Evolutionary conservation across 1,140 invertebrate species (phyloP).

Genomic region (Drosophila carrolli): DNA sequence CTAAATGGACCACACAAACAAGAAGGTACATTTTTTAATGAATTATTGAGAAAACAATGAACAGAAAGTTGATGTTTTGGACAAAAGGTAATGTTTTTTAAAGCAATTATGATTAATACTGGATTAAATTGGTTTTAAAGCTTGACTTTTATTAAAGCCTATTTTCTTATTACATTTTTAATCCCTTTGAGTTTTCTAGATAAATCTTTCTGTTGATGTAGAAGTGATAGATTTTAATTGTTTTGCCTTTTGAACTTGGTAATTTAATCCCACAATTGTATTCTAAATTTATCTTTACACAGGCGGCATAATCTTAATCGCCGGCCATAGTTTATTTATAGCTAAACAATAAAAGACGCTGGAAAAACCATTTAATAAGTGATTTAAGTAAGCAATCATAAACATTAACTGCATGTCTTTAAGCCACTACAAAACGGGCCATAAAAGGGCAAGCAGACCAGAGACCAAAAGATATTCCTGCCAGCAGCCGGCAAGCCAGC

Average conservation of each 20-base stretch:
- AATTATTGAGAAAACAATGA: background rate
- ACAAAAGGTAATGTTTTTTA: no score
- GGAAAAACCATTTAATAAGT: conserved; percentile 62
- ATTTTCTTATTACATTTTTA: no score
- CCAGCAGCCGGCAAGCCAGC: conserved; percentile 13
- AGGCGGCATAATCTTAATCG: conserved; percentile 19
- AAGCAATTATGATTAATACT: no score
- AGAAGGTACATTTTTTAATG: background rate
- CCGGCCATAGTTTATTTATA: conserved; percentile 35
- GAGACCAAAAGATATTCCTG: conserved; percentile 10
- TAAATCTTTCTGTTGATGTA: background rate
- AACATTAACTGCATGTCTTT: conserved; percentile 64
- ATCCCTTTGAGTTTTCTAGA: no score
- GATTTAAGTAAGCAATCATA: conserved; percentile 71
- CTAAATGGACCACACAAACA: background rate
- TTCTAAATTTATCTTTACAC: background rate
- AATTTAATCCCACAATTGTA: conserved; percentile 6
- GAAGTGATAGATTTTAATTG: conserved; percentile 13
- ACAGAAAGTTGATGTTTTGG: background rate
- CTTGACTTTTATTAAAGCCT: no score
- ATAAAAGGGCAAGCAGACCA: conserved; percentile 54
- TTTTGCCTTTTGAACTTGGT: conserved; percentile 4
- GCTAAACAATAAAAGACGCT: conserved; percentile 39
- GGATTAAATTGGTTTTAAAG: no score
- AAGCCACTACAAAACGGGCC: conserved; percentile 54